Conservation (phyloP, 1,140 invertebrate species). For the Grapholita molesta region DNA sequence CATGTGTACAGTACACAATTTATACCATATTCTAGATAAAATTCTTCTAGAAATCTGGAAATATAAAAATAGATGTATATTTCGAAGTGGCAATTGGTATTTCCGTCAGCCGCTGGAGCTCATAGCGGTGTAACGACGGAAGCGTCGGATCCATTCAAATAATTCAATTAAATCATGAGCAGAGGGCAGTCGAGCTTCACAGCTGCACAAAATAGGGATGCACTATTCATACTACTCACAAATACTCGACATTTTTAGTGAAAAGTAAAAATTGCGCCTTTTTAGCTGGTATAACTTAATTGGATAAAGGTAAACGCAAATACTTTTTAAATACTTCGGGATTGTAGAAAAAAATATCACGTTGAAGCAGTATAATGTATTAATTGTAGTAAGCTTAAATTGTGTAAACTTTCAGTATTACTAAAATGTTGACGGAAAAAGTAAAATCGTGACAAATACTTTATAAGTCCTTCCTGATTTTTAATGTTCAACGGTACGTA, state of each 20-base stretch:
- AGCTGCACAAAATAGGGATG: slow-evolving; percentile 60
- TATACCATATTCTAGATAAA: neutral
- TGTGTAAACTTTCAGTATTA: too few species aligned
- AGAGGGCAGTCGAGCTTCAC: slow-evolving; percentile 62
- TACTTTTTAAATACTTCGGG: too few species aligned
- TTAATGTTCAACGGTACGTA: too few species aligned
- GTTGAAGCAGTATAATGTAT: too few species aligned
- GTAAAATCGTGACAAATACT: too few species aligned
- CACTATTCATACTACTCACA: slow-evolving; percentile 15
- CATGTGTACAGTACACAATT: neutral
- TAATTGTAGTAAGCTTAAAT: too few species aligned
- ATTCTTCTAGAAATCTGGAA: neutral
- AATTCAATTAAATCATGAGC: slow-evolving; percentile 72
- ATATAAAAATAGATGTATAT: slow-evolving; percentile 39
- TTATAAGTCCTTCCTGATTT: too few species aligned
- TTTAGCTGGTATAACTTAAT: too few species aligned
- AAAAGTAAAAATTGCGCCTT: too few species aligned
- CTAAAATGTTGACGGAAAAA: too few species aligned
- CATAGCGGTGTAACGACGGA: slow-evolving; percentile 48
- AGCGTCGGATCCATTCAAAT: slow-evolving; percentile 71
- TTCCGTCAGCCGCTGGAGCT: slow-evolving; percentile 50
- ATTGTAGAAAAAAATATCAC: too few species aligned
- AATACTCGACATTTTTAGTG: slow-evolving; percentile 16
- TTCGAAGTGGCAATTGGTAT: slow-evolving; percentile 67
- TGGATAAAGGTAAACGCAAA: too few species aligned